A percentile compares a stretch with the other conserved stretches of the same genome.
Conservation (phyloP, 2,113 vertebrate genomes). For the Scatophagus argus region DNA sequence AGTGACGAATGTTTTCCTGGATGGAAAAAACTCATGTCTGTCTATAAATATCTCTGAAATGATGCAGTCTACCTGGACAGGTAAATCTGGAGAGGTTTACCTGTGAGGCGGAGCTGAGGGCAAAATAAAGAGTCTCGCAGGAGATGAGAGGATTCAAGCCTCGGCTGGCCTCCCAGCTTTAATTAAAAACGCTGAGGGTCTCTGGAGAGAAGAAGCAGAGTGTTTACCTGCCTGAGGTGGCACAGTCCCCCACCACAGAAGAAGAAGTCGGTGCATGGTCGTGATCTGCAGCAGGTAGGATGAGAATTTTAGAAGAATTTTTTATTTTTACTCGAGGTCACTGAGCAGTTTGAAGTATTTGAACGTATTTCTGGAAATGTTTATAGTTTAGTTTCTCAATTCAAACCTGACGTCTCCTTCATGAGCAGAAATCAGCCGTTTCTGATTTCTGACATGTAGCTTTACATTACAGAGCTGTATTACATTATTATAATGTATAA, state of each 20-base stretch:
- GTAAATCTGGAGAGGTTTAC: not conserved
- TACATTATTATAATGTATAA: too few relatives aligned
- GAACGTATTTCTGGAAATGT: too few relatives aligned
- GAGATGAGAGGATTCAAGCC: constrained; percentile 5
- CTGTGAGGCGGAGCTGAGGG: constrained; percentile 8
- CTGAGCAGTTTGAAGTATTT: too few relatives aligned
- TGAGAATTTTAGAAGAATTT: too few relatives aligned
- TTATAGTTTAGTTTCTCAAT: too few relatives aligned
- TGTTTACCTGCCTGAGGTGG: constrained; percentile 36
- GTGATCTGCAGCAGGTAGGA: constrained; percentile 36
- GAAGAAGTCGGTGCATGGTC: constrained; percentile 17
- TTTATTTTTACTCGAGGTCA: too few relatives aligned
- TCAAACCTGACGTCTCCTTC: too few relatives aligned
- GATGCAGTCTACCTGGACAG: not conserved
- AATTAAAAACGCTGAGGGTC: constrained; percentile 55
- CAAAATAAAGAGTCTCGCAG: not conserved
- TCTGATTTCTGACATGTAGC: too few relatives aligned
- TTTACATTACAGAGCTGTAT: too few relatives aligned
- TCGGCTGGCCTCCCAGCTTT: constrained; percentile 48
- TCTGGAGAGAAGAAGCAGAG: constrained; percentile 21
- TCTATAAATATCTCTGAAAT: constrained; percentile 5
- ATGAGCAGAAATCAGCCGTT: too few relatives aligned
- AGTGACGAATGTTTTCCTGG: not conserved
- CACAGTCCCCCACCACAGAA: constrained; percentile 11
- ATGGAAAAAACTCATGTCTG: not conserved